phyloP scores from a whole-genome alignment of 2,888 invertebrate species.

The Prenolepis imparis region DNA sequence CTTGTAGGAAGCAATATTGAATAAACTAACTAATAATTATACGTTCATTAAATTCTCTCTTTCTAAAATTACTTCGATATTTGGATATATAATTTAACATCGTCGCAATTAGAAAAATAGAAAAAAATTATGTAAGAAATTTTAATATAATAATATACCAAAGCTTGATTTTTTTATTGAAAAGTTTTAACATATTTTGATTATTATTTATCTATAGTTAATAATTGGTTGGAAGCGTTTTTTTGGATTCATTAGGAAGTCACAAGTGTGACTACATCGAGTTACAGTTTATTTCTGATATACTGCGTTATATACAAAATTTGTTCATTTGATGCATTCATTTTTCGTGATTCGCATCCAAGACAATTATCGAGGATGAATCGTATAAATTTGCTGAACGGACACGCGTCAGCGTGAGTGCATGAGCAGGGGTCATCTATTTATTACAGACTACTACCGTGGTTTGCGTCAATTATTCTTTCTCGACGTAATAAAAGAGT shows the following conservation, averaged over 20 bases:
- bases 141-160: background rate
- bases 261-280: background rate
- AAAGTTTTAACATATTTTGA: slow-evolving; percentile 62
- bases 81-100: slow-evolving; percentile 5
- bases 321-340: slow-evolving; percentile 7
- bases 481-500: slow-evolving; percentile 60
- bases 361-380: slow-evolving; percentile 41
- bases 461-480: slow-evolving; percentile 59
- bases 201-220: slow-evolving; percentile 51
- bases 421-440: slow-evolving; percentile 17
- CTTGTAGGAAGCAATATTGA: slow-evolving; percentile 63
- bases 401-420: slow-evolving; percentile 19
- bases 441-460: slow-evolving; percentile 64
- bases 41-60: background rate
- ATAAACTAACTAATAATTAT: slow-evolving; percentile 62
- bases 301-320: slow-evolving; percentile 4
- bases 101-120: background rate
- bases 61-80: slow-evolving; percentile 60
- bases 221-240: background rate
- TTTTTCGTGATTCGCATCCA: slow-evolving; percentile 35
- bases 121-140: background rate
- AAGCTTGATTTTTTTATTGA: background rate
- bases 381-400: slow-evolving; percentile 41
- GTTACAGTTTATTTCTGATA: background rate
- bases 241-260: background rate